Percentiles rank a stretch among this genome's conserved stretches.
Evolutionary conservation across 2,797 vertebrate genomes (phyloP).

Genomic region (Anguilla anguilla): DNA sequence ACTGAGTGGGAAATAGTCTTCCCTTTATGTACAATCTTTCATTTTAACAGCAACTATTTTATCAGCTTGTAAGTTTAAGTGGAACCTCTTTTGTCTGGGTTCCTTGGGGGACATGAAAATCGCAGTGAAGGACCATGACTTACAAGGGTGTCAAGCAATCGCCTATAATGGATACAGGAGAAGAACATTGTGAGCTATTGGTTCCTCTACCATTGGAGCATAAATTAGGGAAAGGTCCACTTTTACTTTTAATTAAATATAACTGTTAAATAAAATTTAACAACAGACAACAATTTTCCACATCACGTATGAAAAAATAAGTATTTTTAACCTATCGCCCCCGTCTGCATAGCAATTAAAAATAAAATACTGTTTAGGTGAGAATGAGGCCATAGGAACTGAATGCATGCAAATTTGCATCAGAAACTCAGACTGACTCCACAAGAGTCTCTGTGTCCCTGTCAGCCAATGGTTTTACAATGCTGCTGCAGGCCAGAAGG

Average conservation of each 20-base stretch:
- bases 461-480: background rate
- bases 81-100: conserved; percentile 41
- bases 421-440: conserved; percentile 4
- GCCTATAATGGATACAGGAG: conserved; percentile 41
- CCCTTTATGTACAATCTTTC: conserved; percentile 43
- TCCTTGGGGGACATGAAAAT: conserved; percentile 47
- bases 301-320: conserved; percentile 33
- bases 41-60: conserved; percentile 47
- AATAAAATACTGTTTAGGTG: conserved; percentile 23
- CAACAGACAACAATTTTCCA: conserved; percentile 2
- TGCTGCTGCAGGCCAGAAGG: background rate
- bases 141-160: conserved; percentile 43
- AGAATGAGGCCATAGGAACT: background rate
- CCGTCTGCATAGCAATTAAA: background rate
- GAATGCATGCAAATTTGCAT: conserved; percentile 27
- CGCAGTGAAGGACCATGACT: conserved; percentile 40
- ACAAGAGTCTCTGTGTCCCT: background rate
- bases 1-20: conserved; percentile 38
- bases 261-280: conserved; percentile 28
- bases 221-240: conserved; percentile 41
- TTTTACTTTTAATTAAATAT: conserved; percentile 35
- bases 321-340: conserved; percentile 38
- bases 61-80: conserved; percentile 46
- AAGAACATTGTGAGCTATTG: conserved; percentile 21
- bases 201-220: conserved; percentile 30